Percentiles rank a stretch among this genome's conserved stretches.
Evolutionary conservation across 23 tunicate genomes (phyloP).

Genomic region (Oikopleura albicans): DNA sequence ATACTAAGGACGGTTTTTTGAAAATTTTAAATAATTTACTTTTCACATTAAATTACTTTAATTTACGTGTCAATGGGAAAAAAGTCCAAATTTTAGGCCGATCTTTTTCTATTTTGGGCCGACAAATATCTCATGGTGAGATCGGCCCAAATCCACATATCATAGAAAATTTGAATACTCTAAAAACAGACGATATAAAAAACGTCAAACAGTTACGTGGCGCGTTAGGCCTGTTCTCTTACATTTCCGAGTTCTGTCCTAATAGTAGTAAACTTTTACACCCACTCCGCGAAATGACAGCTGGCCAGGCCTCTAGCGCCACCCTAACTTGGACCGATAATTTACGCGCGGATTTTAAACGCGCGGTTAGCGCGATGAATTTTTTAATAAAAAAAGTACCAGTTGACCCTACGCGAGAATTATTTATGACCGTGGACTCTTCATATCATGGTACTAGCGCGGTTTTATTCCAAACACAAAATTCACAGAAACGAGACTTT

Average conservation of each 20-base stretch:
- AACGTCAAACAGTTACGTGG: not conserved
- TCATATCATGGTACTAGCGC: not conserved
- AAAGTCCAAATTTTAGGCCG: not conserved
- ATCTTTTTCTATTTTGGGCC: not conserved
- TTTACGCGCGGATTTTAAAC: not conserved
- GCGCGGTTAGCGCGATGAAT: not conserved
- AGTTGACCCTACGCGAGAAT: not conserved
- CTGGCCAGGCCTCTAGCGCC: not conserved
- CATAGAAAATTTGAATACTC: not conserved
- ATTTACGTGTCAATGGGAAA: not conserved
- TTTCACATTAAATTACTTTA: too few relatives aligned
- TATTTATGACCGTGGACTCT: not conserved
- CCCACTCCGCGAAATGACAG: not conserved
- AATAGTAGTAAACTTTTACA: not conserved
- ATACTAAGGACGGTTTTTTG: too few relatives aligned
- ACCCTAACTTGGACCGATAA: too few relatives aligned
- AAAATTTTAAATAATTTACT: too few relatives aligned
- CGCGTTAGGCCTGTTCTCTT: not conserved
- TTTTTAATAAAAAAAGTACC: not conserved
- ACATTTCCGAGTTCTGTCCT: not conserved
- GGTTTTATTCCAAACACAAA: not conserved
- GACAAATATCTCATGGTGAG: not conserved
- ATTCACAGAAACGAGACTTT: not conserved
- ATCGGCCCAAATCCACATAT: not conserved
- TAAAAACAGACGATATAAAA: not conserved